Evolutionary conservation across 2,113 vertebrate genomes (phyloP).

Genomic region (Heliornis fulica): DNA sequence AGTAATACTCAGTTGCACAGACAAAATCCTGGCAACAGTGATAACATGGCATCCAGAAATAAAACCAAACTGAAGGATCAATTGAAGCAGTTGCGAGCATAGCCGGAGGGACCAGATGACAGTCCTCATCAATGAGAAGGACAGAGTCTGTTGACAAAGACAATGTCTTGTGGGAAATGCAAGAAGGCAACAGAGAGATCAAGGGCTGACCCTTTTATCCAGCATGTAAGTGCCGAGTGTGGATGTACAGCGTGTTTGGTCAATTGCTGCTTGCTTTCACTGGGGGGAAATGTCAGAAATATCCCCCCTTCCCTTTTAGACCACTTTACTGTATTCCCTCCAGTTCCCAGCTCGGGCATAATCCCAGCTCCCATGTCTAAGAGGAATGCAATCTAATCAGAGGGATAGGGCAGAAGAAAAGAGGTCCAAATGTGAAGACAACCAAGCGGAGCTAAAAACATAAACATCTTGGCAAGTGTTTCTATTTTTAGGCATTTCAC

Average conservation of each 20-base stretch:
- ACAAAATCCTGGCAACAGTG: neutral
- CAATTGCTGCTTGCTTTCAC: constrained; percentile 57
- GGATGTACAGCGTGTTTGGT: constrained; percentile 23
- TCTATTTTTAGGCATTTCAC: constrained; percentile 41
- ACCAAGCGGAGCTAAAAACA: neutral
- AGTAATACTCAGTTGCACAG: neutral
- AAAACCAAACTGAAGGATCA: constrained; percentile 41
- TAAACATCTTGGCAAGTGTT: constrained; percentile 25
- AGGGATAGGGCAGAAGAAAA: neutral
- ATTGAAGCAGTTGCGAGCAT: neutral
- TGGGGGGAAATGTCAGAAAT: constrained; percentile 33
- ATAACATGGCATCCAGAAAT: neutral
- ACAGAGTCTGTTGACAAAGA: constrained; percentile 25
- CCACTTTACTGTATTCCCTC: constrained; percentile 30
- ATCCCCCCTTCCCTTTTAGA: neutral
- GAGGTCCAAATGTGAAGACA: constrained; percentile 2
- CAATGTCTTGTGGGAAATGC: constrained; percentile 11
- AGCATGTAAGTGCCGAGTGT: neutral
- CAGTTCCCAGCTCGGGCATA: neutral
- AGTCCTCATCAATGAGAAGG: neutral
- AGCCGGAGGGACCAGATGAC: constrained; percentile 32
- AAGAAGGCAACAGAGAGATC: constrained; percentile 17
- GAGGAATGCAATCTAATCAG: constrained; percentile 17
- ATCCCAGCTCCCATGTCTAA: neutral
- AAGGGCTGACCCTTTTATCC: constrained; percentile 34